Percentiles rank a stretch among this genome's conserved stretches.
phyloP scores from a whole-genome alignment of 1,140 invertebrate genomes.

The Drosophila hydei region DNA sequence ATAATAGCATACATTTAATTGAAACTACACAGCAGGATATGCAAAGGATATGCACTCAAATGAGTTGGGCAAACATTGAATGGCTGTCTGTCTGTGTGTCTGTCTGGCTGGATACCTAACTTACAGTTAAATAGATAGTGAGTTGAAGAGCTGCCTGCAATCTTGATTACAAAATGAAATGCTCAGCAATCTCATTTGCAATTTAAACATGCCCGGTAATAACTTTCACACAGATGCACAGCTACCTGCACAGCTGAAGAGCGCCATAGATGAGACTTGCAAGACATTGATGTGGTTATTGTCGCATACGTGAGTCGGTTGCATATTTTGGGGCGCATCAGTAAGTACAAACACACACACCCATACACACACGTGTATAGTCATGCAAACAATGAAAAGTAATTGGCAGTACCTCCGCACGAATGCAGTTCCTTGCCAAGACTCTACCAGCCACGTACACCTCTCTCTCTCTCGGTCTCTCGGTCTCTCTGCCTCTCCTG shows the following conservation, averaged over 20 bases:
- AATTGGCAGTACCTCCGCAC: slow-evolving; percentile 53
- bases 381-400: slow-evolving; percentile 62
- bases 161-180: slow-evolving; percentile 56
- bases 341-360: slow-evolving; percentile 51
- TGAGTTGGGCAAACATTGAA: slow-evolving; percentile 61
- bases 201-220: slow-evolving; percentile 43
- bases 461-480: neutral
- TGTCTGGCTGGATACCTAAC: slow-evolving; percentile 17
- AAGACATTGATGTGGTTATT: slow-evolving; percentile 66
- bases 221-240: slow-evolving; percentile 33
- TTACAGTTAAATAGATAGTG: slow-evolving; percentile 6
- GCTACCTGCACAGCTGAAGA: neutral
- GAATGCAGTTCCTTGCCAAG: neutral
- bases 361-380: slow-evolving; percentile 20
- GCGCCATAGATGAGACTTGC: neutral
- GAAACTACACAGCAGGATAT: slow-evolving; percentile 36
- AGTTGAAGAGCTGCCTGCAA: slow-evolving; percentile 12
- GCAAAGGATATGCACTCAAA: slow-evolving; percentile 20
- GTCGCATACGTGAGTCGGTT: slow-evolving; percentile 44
- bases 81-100: neutral
- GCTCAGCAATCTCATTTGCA: slow-evolving; percentile 47
- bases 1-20: slow-evolving; percentile 64
- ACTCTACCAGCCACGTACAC: neutral
- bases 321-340: slow-evolving; percentile 45
- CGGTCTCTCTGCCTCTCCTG: neutral